Conservation (phyloP, 2,888 invertebrate species). For the Mesorhabditis belari region DNA sequence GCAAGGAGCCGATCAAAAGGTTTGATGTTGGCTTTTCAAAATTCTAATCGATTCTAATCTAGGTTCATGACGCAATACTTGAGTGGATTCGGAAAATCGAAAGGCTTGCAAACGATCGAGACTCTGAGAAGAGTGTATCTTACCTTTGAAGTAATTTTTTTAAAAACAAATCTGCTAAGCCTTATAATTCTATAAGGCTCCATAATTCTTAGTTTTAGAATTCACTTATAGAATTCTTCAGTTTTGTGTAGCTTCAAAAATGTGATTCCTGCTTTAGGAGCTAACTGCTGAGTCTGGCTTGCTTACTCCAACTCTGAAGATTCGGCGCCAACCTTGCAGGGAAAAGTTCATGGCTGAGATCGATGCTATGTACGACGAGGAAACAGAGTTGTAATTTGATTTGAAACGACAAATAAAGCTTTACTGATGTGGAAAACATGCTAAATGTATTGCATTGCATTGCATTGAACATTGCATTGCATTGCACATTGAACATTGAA, state of each 20-base stretch:
- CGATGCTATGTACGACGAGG: conserved; percentile 12
- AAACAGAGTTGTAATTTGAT: neutral
- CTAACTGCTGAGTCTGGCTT: conserved; percentile 57
- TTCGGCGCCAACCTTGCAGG: conserved; percentile 51
- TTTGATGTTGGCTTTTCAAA: neutral
- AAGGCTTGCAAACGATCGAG: conserved; percentile 42
- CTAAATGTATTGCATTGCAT: too few species aligned
- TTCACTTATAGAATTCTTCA: neutral
- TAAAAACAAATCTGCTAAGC: neutral
- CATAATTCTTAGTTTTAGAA: too few species aligned
- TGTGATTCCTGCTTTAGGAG: too few species aligned
- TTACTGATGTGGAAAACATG: too few species aligned
- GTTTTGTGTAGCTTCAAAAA: neutral
- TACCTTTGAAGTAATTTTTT: conserved; percentile 33
- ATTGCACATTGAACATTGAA: too few species aligned
- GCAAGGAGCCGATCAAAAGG: conserved; percentile 6
- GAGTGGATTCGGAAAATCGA: conserved; percentile 20
- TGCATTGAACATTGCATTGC: too few species aligned
- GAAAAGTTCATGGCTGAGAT: conserved; percentile 16
- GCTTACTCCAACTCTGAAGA: conserved; percentile 58
- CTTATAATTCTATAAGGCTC: too few species aligned
- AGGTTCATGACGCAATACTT: conserved; percentile 8
- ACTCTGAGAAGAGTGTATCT: conserved; percentile 54
- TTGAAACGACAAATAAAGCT: too few species aligned
- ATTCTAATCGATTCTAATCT: neutral